A percentile compares a stretch with the other conserved stretches of the same genome.
Conservation (phyloP, 2,888 invertebrate species). For the Tachina fera region DNA sequence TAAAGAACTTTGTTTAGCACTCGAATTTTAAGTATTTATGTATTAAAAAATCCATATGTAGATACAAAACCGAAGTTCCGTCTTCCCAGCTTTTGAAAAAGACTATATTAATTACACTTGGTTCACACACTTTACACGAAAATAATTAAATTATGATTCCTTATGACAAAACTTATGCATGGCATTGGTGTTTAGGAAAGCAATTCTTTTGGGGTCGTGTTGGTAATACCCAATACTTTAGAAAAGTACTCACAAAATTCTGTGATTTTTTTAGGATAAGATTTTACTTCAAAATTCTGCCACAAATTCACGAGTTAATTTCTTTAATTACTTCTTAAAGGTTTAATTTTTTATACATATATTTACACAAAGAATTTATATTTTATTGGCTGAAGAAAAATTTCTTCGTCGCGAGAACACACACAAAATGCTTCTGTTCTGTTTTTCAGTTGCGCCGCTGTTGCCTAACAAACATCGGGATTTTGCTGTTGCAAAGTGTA, state of each 20-base stretch:
- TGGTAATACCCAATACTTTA: slow-evolving; percentile 38
- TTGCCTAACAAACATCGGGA: slow-evolving; percentile 63
- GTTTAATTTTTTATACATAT: slow-evolving; percentile 78
- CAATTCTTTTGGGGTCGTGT: slow-evolving; percentile 46
- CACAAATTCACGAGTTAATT: slow-evolving; percentile 67
- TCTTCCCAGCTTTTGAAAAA: slow-evolving; percentile 9
- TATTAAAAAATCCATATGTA: neutral
- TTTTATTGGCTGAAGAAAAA: slow-evolving; percentile 76
- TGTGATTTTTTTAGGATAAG: slow-evolving; percentile 10
- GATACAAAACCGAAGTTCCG: slow-evolving; percentile 1
- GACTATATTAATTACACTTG: slow-evolving; percentile 46
- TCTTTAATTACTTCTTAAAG: slow-evolving; percentile 75
- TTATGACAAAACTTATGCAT: slow-evolving; percentile 47
- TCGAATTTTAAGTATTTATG: neutral
- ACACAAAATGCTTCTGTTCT: slow-evolving; percentile 74
- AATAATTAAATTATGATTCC: slow-evolving; percentile 58
- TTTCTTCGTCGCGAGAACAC: slow-evolving; percentile 78
- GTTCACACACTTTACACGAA: slow-evolving; percentile 53
- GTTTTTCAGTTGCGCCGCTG: slow-evolving; percentile 67
- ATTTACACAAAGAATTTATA: slow-evolving; percentile 80
- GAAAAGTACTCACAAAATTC: slow-evolving; percentile 53
- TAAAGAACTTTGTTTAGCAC: slow-evolving; percentile 27
- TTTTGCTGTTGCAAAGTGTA: slow-evolving; percentile 54
- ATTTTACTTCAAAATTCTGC: slow-evolving; percentile 30
- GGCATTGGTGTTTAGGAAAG: slow-evolving; percentile 34